Conservation (phyloP, 2,113 vertebrate species). For the Daphoenositta chrysoptera region DNA sequence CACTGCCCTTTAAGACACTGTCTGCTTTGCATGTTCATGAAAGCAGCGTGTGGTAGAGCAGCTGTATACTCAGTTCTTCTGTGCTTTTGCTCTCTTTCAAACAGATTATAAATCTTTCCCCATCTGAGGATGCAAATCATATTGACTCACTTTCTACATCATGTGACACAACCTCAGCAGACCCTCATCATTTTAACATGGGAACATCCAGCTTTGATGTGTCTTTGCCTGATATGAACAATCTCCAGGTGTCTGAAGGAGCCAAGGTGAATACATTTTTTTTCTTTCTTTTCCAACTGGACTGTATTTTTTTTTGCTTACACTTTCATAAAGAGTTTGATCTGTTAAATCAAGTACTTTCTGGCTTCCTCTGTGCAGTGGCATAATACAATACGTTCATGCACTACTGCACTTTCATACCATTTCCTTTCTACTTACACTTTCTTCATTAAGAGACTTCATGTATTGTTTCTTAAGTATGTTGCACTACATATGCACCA, state of each 20-base stretch:
- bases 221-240: constrained; percentile 83
- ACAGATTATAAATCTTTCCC: constrained; percentile 88
- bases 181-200: constrained; percentile 78
- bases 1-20: background rate
- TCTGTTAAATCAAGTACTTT: background rate
- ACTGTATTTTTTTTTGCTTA: background rate
- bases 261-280: constrained; percentile 82
- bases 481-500: background rate
- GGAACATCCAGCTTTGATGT: constrained; percentile 81
- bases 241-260: constrained; percentile 89
- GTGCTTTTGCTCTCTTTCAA: constrained; percentile 41
- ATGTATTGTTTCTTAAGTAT: background rate
- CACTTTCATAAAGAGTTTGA: background rate
- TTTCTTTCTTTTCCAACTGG: constrained; percentile 62
- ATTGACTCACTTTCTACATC: constrained; percentile 78
- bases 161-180: constrained; percentile 75
- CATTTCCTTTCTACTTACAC: background rate
- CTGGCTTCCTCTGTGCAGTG: background rate
- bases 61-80: background rate
- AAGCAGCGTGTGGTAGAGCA: background rate
- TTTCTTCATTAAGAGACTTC: background rate
- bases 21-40: background rate
- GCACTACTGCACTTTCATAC: background rate
- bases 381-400: background rate
- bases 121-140: constrained; percentile 82